Base-by-base conservation (phyloP, 37 sponge, comb jelly and placozoan genomes). In the Amphimedon queenslandica region DNA sequence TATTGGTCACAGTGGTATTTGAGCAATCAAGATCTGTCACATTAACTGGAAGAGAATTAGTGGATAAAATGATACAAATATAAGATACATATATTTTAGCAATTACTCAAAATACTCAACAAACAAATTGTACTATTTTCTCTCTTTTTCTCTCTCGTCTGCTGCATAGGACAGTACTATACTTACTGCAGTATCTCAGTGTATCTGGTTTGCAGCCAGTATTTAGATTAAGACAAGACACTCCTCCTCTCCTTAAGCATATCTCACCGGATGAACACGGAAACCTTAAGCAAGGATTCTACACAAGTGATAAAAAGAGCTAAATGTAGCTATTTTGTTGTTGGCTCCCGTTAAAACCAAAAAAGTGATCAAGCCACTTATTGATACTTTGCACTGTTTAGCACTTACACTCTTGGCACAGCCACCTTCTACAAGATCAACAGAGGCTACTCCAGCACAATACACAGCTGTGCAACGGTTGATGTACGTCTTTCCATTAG, bases 111-210 rank as follows among this genome's bases (percentile, higher is more conserved):
- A n/a, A n/a, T n/a, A n/a, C n/a, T n/a, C n/a, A n/a, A n/a, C n/a
- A 60, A 60, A 25, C 8, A n/a, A n/a, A 60, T 6, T n/a, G n/a
- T n/a, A n/a, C n/a, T n/a, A n/a, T n/a, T n/a, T 25, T 25, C 27
- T 25, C 21, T 60, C 5, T n/a, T 11, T 25, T n/a, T 11, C 13
- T 5, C 56, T 10, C 11, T 42, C n/a, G n/a, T n/a, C n/a, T n/a
- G n/a, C n/a, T n/a, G n/a, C n/a, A n/a, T n/a, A n/a, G n/a, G n/a
- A n/a, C n/a, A n/a, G n/a, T n/a, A n/a, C n/a, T n/a, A n/a, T 10
- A 40, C 81, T 73, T 35, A 83, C 83, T 68, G 42, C 83, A 83
- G 0, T 36, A n/a, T 76, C 83, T 83, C 16, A 83, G 18, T 20
- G 69, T 70, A 4, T 76, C 71, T 40, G 71, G 64, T 33, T 75